phyloP scores from a whole-genome alignment of 2,888 invertebrate genomes.

The Nymphalis c-album region DNA sequence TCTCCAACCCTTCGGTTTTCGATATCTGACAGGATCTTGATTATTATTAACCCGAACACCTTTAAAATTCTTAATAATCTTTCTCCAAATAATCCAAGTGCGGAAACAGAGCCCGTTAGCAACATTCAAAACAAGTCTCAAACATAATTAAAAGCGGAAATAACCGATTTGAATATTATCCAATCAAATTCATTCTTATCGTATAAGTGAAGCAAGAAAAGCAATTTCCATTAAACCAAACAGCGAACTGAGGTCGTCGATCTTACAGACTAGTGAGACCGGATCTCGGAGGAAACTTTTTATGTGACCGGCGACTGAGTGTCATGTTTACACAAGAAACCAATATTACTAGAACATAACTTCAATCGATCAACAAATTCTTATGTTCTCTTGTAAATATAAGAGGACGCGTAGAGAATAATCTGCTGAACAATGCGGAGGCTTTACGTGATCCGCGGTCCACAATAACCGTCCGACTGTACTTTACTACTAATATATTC shows the following conservation, averaged over 20 bases:
- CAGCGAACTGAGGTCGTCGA: constrained; percentile 73
- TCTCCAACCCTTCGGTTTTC: too few relatives aligned
- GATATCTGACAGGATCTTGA: too few relatives aligned
- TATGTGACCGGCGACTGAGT: constrained; percentile 67
- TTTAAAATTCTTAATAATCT: too few relatives aligned
- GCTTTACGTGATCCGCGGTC: background rate
- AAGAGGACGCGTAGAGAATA: background rate
- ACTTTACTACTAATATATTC: too few relatives aligned
- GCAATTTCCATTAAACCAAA: constrained; percentile 78
- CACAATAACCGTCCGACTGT: too few relatives aligned
- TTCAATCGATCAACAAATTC: constrained; percentile 41
- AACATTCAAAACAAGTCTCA: constrained; percentile 1
- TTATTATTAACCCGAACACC: too few relatives aligned
- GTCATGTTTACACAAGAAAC: constrained; percentile 71
- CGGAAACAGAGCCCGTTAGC: too few relatives aligned
- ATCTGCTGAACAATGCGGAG: background rate
- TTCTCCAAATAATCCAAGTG: too few relatives aligned
- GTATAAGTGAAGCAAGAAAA: constrained; percentile 67
- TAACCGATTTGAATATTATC: constrained; percentile 50
- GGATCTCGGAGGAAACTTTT: constrained; percentile 74
- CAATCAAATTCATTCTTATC: constrained; percentile 55
- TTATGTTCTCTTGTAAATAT: constrained; percentile 20
- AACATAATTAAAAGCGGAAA: constrained; percentile 25
- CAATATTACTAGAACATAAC: constrained; percentile 43
- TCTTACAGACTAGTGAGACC: constrained; percentile 74